These are phyloP conservation scores for Epizoanthus scotinus DNA, from an alignment of 92 coral and sea anemone species.

Conservation along the genomic window DNA sequence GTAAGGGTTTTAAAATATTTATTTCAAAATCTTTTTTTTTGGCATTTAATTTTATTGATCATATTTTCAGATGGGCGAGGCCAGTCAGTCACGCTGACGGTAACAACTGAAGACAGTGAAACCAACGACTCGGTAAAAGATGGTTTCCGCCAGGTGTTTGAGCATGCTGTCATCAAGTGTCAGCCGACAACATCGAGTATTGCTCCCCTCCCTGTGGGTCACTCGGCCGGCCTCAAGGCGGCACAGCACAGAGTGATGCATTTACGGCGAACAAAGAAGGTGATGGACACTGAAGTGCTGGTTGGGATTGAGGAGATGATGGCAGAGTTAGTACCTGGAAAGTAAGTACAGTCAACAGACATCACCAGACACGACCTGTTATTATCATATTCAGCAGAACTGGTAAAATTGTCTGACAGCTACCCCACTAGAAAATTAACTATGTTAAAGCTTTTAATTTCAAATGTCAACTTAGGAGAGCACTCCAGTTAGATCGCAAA, in stretches of 20 bases:
- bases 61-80: constrained; percentile 74
- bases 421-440: too few species aligned
- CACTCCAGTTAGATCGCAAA: too few species aligned
- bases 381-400: too few species aligned
- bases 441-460: too few species aligned
- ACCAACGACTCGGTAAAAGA: constrained; percentile 84
- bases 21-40: too few species aligned
- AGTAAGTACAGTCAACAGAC: constrained; percentile 57
- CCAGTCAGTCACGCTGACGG: constrained; percentile 66
- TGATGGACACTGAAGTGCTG: constrained; percentile 70
- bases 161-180: constrained; percentile 71
- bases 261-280: constrained; percentile 72
- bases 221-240: constrained; percentile 92
- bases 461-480: too few species aligned
- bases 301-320: constrained; percentile 89
- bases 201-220: constrained; percentile 93
- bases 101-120: constrained; percentile 74
- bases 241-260: constrained; percentile 85
- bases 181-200: constrained; percentile 81
- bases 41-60: neutral
- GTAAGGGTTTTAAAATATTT: too few species aligned
- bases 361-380: neutral
- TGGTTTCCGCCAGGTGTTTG: constrained; percentile 93
- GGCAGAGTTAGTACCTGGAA: constrained; percentile 91
- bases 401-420: too few species aligned